Percentiles rank a stretch among this genome's conserved stretches.
These are phyloP conservation scores for Colaptes auratus DNA, from an alignment of 2,113 vertebrate species.

Conservation along the genomic window DNA sequence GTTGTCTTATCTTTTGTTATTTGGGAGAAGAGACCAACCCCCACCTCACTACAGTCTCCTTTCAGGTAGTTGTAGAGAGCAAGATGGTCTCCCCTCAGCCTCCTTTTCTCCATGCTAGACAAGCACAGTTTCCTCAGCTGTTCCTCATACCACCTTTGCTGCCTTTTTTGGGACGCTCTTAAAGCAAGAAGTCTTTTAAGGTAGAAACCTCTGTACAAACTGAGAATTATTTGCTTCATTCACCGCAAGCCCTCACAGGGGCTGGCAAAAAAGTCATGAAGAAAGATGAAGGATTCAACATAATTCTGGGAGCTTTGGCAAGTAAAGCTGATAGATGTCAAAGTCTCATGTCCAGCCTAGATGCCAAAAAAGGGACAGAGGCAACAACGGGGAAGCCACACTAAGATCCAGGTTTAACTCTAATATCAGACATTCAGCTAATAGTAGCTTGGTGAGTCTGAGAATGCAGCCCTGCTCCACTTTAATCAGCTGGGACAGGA, in stretches of 20 bases:
- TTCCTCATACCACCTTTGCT: too few species aligned
- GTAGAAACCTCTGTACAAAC: neutral
- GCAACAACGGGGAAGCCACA: neutral
- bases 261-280: neutral
- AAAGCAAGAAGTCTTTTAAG: neutral
- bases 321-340: neutral
- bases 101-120: too few species aligned
- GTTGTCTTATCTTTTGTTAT: too few species aligned
- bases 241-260: neutral
- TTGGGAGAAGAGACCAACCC: too few species aligned
- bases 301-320: neutral
- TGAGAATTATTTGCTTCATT: neutral
- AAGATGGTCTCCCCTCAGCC: too few species aligned
- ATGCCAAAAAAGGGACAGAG: neutral
- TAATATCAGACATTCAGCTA: neutral
- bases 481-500: neutral
- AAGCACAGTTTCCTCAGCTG: too few species aligned
- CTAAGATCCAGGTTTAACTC: neutral
- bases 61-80: too few species aligned
- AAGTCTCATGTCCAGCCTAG: neutral
- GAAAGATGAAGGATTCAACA: neutral
- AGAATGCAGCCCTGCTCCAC: neutral
- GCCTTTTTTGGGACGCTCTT: neutral
- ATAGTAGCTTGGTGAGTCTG: accelerated
- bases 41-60: too few species aligned